Evolutionary conservation across 2,888 invertebrate species (phyloP).

Genomic region (Tinea semifulvella): DNA sequence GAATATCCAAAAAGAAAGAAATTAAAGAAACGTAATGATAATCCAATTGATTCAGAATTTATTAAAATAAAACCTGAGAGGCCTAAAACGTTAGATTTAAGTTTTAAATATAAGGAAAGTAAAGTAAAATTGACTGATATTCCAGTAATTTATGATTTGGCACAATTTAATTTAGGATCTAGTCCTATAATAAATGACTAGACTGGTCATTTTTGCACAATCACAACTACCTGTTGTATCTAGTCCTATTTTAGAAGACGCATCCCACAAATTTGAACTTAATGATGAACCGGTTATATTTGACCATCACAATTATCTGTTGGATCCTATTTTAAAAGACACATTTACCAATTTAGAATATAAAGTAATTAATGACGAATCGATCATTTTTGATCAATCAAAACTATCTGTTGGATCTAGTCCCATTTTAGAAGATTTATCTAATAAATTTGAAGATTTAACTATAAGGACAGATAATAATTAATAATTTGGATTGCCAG

Average conservation of each 20-base stretch:
- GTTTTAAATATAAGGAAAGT: too few species aligned
- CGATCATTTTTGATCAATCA: too few species aligned
- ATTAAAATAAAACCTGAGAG: not conserved
- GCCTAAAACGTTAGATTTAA: slow-evolving; percentile 8
- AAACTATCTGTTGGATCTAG: too few species aligned
- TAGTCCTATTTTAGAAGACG: slow-evolving; percentile 7
- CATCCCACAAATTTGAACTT: too few species aligned
- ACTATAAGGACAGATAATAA: too few species aligned
- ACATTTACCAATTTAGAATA: not conserved
- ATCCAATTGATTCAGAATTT: not conserved
- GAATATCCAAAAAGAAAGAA: not conserved
- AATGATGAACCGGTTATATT: too few species aligned
- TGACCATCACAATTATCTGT: too few species aligned
- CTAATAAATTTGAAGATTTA: too few species aligned
- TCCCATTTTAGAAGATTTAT: too few species aligned
- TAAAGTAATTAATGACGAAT: too few species aligned
- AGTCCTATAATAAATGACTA: slow-evolving; percentile 13
- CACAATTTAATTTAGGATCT: slow-evolving; percentile 18
- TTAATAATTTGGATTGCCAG: not conserved
- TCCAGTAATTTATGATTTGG: slow-evolving; percentile 21
- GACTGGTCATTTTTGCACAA: slow-evolving; percentile 1
- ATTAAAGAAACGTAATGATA: not conserved
- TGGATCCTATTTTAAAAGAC: not conserved
- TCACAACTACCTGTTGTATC: not conserved
- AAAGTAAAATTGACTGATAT: slow-evolving; percentile 16